Conservation (phyloP, 2,797 vertebrate species). For the Octomys mimax region DNA sequence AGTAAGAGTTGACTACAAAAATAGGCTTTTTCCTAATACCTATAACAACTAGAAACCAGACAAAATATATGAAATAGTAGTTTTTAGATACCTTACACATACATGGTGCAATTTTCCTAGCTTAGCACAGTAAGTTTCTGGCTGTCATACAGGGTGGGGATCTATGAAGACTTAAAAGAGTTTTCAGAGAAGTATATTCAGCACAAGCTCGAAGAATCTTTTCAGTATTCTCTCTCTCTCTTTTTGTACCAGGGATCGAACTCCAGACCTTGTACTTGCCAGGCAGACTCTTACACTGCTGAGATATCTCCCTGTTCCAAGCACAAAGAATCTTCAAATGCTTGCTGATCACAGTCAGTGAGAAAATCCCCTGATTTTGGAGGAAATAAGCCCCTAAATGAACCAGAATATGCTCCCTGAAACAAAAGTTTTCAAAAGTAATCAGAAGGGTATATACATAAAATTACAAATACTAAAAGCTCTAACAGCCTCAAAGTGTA, state of each 20-base stretch:
- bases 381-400: background rate
- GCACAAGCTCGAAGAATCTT: background rate
- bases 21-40: background rate
- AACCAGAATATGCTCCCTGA: background rate
- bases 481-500: background rate
- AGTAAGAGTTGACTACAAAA: background rate
- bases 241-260: too few species aligned
- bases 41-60: background rate
- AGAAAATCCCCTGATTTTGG: background rate
- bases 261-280: too few species aligned
- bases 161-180: background rate
- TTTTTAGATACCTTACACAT: background rate
- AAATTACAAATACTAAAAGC: background rate
- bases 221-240: too few species aligned
- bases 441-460: background rate
- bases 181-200: background rate
- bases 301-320: too few species aligned
- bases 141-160: background rate
- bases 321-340: background rate
- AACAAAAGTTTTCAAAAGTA: background rate
- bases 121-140: background rate
- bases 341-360: background rate
- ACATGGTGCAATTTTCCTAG: background rate
- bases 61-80: background rate
- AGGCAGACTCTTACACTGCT: too few species aligned